Conservation (phyloP, 2,113 vertebrate species). For the Emydocephalus ijimae region DNA sequence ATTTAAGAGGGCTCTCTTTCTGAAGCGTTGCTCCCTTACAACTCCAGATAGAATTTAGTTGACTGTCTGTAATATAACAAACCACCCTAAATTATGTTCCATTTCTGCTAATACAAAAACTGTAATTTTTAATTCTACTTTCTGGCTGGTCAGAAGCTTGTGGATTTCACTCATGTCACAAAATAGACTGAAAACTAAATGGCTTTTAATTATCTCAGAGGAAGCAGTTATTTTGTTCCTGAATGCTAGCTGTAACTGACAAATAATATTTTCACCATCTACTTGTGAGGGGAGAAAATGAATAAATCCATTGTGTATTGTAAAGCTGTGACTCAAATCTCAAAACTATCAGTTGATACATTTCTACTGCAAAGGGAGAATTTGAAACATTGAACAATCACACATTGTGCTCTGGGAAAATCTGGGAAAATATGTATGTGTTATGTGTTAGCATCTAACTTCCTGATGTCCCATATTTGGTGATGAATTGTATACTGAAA, state of each 20-base stretch:
- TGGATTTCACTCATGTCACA: neutral
- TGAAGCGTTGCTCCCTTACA: neutral
- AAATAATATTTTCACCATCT: neutral
- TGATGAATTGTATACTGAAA: too few species aligned
- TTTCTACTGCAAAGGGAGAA: too few species aligned
- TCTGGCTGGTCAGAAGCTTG: neutral
- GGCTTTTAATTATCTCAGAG: neutral
- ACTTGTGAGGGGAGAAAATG: too few species aligned
- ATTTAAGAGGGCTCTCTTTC: neutral
- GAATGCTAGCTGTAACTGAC: neutral
- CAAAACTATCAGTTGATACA: too few species aligned
- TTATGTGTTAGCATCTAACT: too few species aligned
- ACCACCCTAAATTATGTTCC: neutral
- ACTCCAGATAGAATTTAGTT: neutral
- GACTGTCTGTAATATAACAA: neutral
- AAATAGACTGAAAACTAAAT: neutral
- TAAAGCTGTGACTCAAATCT: too few species aligned
- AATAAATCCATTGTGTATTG: too few species aligned
- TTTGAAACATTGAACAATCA: too few species aligned
- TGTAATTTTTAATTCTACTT: neutral
- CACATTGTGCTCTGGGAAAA: too few species aligned
- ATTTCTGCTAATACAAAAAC: neutral
- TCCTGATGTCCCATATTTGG: too few species aligned
- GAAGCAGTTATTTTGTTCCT: neutral
- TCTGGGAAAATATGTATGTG: too few species aligned